These are phyloP conservation scores for Heliothis subflexa DNA, from an alignment of 1,140 invertebrate genomes.

Conservation along the genomic window DNA sequence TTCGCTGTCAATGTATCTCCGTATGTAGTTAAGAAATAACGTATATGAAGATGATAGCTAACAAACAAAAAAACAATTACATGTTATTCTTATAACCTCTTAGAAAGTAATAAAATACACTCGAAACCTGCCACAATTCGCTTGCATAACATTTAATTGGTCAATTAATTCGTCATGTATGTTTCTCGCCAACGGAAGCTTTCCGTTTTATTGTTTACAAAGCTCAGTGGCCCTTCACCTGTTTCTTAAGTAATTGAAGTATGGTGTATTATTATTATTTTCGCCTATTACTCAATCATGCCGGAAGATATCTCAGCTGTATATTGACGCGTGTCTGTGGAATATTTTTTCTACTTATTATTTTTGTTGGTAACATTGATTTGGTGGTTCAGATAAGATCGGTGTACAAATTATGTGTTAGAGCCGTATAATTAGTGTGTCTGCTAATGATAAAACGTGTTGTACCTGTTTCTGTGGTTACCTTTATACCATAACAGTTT, in stretches of 20 bases:
- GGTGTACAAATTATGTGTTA: neutral
- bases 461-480: no score
- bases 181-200: slow-evolving; percentile 18
- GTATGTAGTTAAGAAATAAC: no score
- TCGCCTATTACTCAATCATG: slow-evolving; percentile 29
- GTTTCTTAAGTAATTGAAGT: slow-evolving; percentile 32
- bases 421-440: no score
- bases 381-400: slow-evolving; percentile 12
- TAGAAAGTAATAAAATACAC: no score
- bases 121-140: neutral
- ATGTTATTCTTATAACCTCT: no score
- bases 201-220: slow-evolving; percentile 19
- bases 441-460: no score
- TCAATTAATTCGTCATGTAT: neutral
- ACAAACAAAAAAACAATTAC: no score
- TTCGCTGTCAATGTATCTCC: no score
- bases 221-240: slow-evolving; percentile 13
- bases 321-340: slow-evolving; percentile 28
- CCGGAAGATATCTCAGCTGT: slow-evolving; percentile 25
- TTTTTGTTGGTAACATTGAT: neutral
- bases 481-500: no score
- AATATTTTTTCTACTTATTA: neutral
- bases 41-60: no score
- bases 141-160: neutral
- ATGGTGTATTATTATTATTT: neutral